Conservation (phyloP, 64 coral and sea anemone species). For the Anthopleura sola region DNA sequence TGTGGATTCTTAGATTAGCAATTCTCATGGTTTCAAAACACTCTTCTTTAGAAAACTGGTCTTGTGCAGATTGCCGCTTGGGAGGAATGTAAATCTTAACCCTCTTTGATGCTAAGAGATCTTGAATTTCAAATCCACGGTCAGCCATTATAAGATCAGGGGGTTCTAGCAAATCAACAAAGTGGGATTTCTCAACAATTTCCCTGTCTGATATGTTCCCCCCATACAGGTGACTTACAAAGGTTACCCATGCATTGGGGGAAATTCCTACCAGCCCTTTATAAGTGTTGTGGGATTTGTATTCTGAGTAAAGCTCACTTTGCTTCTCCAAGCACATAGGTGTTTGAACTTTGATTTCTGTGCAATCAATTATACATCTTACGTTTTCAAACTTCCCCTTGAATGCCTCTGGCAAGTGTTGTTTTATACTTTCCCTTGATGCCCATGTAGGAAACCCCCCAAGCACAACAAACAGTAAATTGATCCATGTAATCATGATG, state of each 20-base stretch:
- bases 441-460: too few relatives aligned
- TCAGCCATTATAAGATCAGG: too few relatives aligned
- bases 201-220: constrained; percentile 68
- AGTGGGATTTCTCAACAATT: too few relatives aligned
- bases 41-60: constrained; percentile 45
- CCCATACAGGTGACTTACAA: constrained; percentile 61
- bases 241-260: constrained; percentile 50
- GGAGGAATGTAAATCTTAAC: constrained; percentile 60
- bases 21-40: constrained; percentile 48
- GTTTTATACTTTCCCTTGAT: too few relatives aligned
- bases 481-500: too few relatives aligned
- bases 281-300: constrained; percentile 58
- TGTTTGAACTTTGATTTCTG: constrained; percentile 49
- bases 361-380: too few relatives aligned
- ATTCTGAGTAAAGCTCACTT: constrained; percentile 53
- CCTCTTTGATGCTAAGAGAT: constrained; percentile 42
- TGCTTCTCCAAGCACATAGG: too few relatives aligned
- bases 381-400: too few relatives aligned
- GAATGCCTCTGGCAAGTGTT: too few relatives aligned
- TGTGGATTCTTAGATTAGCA: constrained; percentile 67
- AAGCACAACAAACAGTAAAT: too few relatives aligned
- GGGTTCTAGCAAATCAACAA: too few relatives aligned
- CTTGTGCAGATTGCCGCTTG: constrained; percentile 38
- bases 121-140: constrained; percentile 55
- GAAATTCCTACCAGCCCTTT: constrained; percentile 50